Evolutionary conservation across 2,797 vertebrate species (phyloP).

Genomic region (Euthynnus affinis): DNA sequence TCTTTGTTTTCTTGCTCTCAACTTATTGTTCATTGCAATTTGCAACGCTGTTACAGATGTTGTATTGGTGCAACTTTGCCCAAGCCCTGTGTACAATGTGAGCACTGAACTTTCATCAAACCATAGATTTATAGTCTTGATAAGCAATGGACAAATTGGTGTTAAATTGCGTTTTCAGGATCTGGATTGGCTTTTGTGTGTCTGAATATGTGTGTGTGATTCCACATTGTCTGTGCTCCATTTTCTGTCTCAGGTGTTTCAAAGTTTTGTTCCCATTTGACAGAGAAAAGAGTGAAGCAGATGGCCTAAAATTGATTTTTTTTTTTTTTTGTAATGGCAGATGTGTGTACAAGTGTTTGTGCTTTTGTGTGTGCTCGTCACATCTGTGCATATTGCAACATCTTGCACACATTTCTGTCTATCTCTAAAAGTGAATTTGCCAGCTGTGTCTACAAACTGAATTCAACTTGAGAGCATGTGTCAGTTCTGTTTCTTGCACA

Average conservation of each 20-base stretch:
- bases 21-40: constrained; percentile 20
- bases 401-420: constrained; percentile 4
- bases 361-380: constrained; percentile 27
- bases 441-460: neutral
- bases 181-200: constrained; percentile 30
- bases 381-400: constrained; percentile 38
- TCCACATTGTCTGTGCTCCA: constrained; percentile 11
- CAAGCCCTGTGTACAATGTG: constrained; percentile 9
- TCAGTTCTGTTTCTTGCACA: neutral
- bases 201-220: constrained; percentile 9
- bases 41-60: constrained; percentile 10
- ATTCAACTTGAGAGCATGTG: neutral
- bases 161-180: constrained; percentile 29
- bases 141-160: constrained; percentile 12
- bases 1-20: constrained; percentile 5
- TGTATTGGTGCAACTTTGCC: neutral
- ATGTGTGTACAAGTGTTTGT: constrained; percentile 19
- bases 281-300: constrained; percentile 48
- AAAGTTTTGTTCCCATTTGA: constrained; percentile 46
- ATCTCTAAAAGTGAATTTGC: neutral
- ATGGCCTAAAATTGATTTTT: constrained; percentile 38
- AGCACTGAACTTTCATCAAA: neutral
- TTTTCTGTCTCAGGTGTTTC: constrained; percentile 42
- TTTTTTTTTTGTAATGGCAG: constrained; percentile 20
- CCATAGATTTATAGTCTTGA: neutral